Evolutionary conservation across 2,113 vertebrate genomes (phyloP).

Genomic region (Pedetes capensis): DNA sequence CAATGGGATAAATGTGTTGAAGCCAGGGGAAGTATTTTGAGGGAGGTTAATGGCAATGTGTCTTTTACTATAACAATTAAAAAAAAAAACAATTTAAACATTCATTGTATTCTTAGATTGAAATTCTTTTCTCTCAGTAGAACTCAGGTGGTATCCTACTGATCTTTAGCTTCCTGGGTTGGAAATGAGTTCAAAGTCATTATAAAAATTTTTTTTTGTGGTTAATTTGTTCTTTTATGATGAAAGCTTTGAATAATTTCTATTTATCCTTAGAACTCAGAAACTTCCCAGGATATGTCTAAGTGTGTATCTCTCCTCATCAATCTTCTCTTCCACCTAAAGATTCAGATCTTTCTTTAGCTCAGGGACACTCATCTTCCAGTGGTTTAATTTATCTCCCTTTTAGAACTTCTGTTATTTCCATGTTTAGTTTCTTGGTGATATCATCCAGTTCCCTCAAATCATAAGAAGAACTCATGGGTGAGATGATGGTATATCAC

Average conservation of each 20-base stretch:
- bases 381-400: background rate
- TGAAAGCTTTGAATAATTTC: constrained; percentile 5
- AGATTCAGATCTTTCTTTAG: background rate
- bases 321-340: background rate
- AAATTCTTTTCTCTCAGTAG: background rate
- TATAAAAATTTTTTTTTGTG: background rate
- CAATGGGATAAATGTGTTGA: too few species aligned
- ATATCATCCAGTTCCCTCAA: background rate
- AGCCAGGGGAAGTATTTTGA: too few species aligned
- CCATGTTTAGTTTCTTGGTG: background rate
- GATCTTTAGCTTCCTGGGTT: background rate
- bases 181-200: background rate
- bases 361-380: background rate
- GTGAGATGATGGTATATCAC: background rate
- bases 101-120: background rate
- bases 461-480: too few species aligned
- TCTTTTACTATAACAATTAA: too few species aligned
- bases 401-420: background rate
- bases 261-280: background rate
- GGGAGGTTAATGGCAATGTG: too few species aligned
- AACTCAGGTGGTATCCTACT: background rate
- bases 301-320: background rate
- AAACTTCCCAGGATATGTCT: background rate
- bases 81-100: too few species aligned
- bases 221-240: background rate